Conservation (phyloP, 2,888 invertebrate species). For the Tortricodes alternella region DNA sequence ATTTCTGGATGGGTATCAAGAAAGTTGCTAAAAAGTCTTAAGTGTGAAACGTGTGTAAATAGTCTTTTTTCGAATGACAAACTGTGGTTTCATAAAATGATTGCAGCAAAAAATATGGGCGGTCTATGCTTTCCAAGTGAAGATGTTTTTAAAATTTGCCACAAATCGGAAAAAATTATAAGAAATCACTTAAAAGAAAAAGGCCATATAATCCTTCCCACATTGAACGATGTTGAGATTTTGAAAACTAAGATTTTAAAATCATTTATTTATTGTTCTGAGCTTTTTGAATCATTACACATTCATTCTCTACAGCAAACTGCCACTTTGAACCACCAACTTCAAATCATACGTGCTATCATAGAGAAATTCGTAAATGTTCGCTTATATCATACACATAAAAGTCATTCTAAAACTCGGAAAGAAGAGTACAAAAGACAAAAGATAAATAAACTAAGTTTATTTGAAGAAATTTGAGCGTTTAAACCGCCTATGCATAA, state of each 20-base stretch:
- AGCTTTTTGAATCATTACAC: neutral
- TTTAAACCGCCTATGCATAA: no score
- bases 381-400: neutral
- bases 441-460: neutral
- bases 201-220: neutral
- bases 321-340: neutral
- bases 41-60: constrained; percentile 30
- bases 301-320: neutral
- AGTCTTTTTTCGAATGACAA: constrained; percentile 21
- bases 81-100: constrained; percentile 27
- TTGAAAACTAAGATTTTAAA: neutral
- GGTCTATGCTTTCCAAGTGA: constrained; percentile 25
- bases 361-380: neutral
- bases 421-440: neutral
- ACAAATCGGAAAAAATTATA: constrained; percentile 20
- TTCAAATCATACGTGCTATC: neutral
- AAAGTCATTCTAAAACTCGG: neutral
- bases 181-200: neutral
- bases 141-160: constrained; percentile 26
- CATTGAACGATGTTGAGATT: neutral
- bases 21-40: constrained; percentile 23
- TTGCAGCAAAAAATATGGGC: constrained; percentile 24
- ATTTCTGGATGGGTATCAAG: constrained; percentile 34
- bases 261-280: neutral
- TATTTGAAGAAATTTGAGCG: neutral